Evolutionary conservation across 2,113 vertebrate genomes (phyloP).

Genomic region (Ibidorhyncha struthersii): DNA sequence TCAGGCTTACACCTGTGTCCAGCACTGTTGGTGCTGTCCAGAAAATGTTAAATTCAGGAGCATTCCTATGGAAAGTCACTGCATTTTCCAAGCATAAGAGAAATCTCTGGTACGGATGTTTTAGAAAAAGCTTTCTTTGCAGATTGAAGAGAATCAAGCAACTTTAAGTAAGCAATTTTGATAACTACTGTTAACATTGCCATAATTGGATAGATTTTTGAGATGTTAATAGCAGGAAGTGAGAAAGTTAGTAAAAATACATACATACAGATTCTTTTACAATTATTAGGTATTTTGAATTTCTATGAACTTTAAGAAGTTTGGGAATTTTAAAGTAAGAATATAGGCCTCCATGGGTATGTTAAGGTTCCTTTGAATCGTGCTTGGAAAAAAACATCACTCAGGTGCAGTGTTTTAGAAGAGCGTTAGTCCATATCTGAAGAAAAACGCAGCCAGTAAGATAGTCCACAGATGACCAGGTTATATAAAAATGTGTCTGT

Average conservation of each 20-base stretch:
- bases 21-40: not conserved
- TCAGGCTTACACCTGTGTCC: not conserved
- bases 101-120: not conserved
- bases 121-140: not conserved
- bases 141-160: not conserved
- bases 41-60: not conserved
- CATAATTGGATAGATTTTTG: not conserved
- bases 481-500: not conserved
- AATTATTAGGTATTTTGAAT: not conserved
- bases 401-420: not conserved
- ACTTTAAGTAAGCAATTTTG: not conserved
- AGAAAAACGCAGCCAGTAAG: fast-evolving
- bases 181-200: not conserved
- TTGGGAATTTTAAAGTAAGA: not conserved
- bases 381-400: not conserved
- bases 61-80: not conserved
- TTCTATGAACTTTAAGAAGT: not conserved
- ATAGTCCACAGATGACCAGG: not conserved
- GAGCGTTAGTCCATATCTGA: not conserved
- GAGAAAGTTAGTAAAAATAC: not conserved
- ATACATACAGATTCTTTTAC: not conserved
- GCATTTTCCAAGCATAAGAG: not conserved
- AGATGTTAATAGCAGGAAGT: not conserved
- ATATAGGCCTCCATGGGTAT: not conserved
- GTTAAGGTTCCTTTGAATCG: not conserved